Conservation (phyloP, 1,140 invertebrate species). For the Aradophagus sp. region DNA sequence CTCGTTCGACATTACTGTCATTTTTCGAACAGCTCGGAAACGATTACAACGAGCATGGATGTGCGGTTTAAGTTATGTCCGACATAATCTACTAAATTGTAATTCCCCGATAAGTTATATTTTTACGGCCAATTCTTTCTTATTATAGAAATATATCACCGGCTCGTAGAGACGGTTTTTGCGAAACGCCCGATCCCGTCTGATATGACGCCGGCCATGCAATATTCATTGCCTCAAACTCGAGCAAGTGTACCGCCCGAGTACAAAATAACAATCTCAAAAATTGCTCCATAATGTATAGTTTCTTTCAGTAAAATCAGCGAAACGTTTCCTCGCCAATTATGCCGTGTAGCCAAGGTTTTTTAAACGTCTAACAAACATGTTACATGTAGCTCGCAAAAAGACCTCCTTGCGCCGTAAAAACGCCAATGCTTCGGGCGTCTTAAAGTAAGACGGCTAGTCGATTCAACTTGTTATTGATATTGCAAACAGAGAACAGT, state of each 20-base stretch:
- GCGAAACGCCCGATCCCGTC: neutral
- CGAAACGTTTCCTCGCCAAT: no score
- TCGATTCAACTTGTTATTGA: no score
- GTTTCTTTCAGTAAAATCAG: no score
- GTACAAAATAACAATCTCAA: constrained; percentile 10
- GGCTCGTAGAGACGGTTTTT: constrained; percentile 1
- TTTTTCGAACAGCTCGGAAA: constrained; percentile 46
- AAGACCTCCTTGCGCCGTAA: no score
- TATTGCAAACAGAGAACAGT: no score
- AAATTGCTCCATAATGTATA: neutral
- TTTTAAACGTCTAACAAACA: no score
- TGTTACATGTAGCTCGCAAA: no score
- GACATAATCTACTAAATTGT: constrained; percentile 47
- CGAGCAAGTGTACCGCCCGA: neutral
- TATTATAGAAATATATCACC: constrained; percentile 31
- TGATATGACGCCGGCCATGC: constrained; percentile 1
- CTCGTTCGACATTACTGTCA: constrained; percentile 45
- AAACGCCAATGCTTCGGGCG: no score
- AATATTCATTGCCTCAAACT: constrained; percentile 15
- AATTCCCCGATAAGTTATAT: constrained; percentile 35
- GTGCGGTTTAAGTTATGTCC: constrained; percentile 46
- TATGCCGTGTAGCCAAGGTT: no score
- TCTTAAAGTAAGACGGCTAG: no score
- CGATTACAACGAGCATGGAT: constrained; percentile 40
- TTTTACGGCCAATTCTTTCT: constrained; percentile 34